Evolutionary conservation across 2,888 invertebrate genomes (phyloP).

Genomic region (Girardia tigrina): DNA sequence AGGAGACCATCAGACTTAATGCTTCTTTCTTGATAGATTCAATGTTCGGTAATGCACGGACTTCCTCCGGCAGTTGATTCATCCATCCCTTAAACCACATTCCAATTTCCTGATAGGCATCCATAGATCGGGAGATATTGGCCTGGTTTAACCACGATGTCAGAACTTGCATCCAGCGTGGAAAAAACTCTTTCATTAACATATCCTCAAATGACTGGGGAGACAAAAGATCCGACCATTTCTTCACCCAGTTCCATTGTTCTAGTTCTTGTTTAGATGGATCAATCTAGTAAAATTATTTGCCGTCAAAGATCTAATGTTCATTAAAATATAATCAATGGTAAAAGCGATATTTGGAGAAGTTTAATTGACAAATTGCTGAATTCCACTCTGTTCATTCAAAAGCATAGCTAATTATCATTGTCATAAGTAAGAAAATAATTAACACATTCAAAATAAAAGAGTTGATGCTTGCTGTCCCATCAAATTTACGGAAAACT

Average conservation of each 20-base stretch:
- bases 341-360: too few relatives aligned
- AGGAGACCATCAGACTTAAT: slow-evolving; percentile 77
- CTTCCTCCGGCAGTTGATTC: slow-evolving; percentile 53
- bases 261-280: slow-evolving; percentile 52
- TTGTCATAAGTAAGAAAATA: too few relatives aligned
- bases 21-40: slow-evolving; percentile 71
- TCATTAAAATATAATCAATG: too few relatives aligned
- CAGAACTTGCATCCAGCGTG: slow-evolving; percentile 55
- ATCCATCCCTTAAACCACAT: slow-evolving; percentile 67
- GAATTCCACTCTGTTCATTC: too few relatives aligned
- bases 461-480: too few relatives aligned
- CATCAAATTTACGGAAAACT: too few relatives aligned
- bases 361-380: too few relatives aligned
- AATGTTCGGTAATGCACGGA: slow-evolving; percentile 41
- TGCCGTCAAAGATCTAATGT: too few relatives aligned
- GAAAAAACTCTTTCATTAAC: slow-evolving; percentile 75
- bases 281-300: too few relatives aligned
- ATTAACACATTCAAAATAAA: too few relatives aligned
- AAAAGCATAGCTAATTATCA: too few relatives aligned
- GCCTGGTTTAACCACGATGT: slow-evolving; percentile 63
- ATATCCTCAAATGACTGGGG: slow-evolving; percentile 64
- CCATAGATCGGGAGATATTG: background rate
- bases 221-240: slow-evolving; percentile 76
- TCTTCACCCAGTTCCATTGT: slow-evolving; percentile 82
- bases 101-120: slow-evolving; percentile 66